These are phyloP conservation scores for Odontocolon sp. DNA, from an alignment of 2,888 invertebrate genomes.

Conservation along the genomic window DNA sequence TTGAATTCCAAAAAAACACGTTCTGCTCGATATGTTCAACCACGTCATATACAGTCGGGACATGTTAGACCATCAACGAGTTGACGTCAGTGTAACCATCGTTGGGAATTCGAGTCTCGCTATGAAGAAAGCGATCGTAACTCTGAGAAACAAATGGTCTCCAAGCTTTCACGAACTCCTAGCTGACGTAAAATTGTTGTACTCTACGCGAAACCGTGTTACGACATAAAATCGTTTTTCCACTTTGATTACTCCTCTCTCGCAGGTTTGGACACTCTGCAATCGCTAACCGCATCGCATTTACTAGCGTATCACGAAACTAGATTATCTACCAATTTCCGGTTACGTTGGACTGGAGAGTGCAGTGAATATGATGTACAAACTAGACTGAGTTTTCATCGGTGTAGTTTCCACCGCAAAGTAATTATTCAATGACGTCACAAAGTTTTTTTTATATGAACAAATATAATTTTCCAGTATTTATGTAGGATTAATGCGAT, in stretches of 20 bases:
- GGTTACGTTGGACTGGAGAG: conserved; percentile 67
- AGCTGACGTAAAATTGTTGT: conserved; percentile 58
- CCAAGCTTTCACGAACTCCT: conserved; percentile 61
- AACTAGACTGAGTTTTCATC: conserved; percentile 59
- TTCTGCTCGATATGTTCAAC: neutral
- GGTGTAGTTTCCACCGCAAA: neutral
- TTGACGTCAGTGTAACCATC: conserved; percentile 64
- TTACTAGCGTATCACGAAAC: conserved; percentile 66
- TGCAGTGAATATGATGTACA: conserved; percentile 64
- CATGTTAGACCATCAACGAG: conserved; percentile 50
- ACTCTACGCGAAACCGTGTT: too few species aligned
- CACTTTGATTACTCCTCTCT: neutral
- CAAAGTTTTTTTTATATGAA: too few species aligned
- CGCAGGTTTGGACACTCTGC: conserved; percentile 64
- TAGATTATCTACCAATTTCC: conserved; percentile 65
- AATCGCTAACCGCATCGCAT: conserved; percentile 63
- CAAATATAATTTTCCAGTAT: neutral
- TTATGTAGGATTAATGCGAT: conserved; percentile 55
- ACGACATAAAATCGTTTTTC: neutral
- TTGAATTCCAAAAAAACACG: conserved; percentile 10
- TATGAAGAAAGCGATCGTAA: conserved; percentile 56
- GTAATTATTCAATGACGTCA: too few species aligned
- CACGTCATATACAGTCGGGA: too few species aligned
- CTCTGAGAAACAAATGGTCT: conserved; percentile 58
- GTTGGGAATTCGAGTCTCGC: conserved; percentile 67